A percentile compares a stretch with the other conserved stretches of the same genome.
phyloP scores from a whole-genome alignment of 2,113 vertebrate genomes.

The Archocentrus centrarchus region DNA sequence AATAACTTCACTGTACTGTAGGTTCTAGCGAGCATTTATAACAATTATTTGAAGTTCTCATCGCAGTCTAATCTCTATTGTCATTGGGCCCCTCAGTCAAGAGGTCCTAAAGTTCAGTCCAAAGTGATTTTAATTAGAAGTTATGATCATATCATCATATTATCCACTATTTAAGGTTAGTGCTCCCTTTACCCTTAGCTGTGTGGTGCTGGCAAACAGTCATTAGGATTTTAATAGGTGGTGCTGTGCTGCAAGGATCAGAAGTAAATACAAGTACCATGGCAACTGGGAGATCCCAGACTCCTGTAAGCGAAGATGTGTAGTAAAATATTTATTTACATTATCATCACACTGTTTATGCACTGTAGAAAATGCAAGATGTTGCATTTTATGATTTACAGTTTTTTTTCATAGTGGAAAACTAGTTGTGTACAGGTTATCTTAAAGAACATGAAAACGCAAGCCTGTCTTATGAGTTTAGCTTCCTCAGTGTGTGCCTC shows the following conservation, averaged over 20 bases:
- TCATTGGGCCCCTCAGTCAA: neutral
- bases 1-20: neutral
- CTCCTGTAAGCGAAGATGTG: neutral
- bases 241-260: constrained; percentile 13
- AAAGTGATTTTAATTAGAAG: constrained; percentile 52
- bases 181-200: constrained; percentile 40
- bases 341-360: neutral
- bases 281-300: neutral
- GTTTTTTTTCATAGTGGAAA: neutral
- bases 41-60: neutral
- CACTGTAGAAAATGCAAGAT: neutral
- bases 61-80: neutral
- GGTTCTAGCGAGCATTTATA: neutral
- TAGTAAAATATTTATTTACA: neutral
- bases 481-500: neutral
- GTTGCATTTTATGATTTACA: neutral
- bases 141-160: constrained; percentile 39
- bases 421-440: neutral
- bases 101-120: constrained; percentile 35
- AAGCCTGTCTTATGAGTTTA: neutral
- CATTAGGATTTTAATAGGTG: constrained; percentile 35
- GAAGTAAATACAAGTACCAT: constrained; percentile 6
- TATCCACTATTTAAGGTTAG: constrained; percentile 48
- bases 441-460: neutral
- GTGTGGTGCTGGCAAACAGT: constrained; percentile 27